Conservation (phyloP, 2,888 invertebrate species). For the Brachyptera risi region DNA sequence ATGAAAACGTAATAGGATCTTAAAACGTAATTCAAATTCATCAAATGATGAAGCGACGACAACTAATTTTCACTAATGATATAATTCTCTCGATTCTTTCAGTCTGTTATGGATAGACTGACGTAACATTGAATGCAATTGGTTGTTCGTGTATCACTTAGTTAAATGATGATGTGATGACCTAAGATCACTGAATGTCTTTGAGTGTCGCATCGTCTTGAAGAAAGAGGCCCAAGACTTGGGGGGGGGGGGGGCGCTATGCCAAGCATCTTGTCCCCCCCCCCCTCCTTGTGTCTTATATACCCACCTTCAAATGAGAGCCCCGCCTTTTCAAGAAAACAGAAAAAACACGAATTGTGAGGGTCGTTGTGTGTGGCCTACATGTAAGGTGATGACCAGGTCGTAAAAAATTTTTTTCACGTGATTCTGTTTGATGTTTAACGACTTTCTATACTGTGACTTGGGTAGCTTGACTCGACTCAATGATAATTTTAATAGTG, state of each 20-base stretch:
- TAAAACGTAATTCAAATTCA: too few species aligned
- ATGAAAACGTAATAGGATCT: too few species aligned
- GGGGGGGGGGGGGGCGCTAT: background rate
- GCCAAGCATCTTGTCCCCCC: background rate
- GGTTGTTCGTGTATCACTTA: constrained; percentile 12
- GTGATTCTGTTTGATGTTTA: too few species aligned
- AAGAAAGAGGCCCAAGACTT: background rate
- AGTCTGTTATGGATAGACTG: background rate
- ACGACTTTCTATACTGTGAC: too few species aligned
- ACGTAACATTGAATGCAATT: constrained; percentile 10
- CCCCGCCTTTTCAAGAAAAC: background rate
- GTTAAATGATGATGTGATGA: background rate
- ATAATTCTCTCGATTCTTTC: background rate
- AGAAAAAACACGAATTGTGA: background rate
- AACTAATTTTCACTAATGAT: constrained; percentile 17
- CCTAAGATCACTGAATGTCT: background rate
- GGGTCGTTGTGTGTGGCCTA: too few species aligned
- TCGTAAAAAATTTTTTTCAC: too few species aligned
- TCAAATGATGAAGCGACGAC: too few species aligned
- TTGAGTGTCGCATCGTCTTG: background rate
- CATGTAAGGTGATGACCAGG: too few species aligned
- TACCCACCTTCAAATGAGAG: background rate
- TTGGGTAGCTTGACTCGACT: too few species aligned
- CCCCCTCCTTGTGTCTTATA: background rate
- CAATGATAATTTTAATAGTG: too few species aligned